A percentile compares a stretch with the other conserved stretches of the same genome.
phyloP scores from a whole-genome alignment of 1,140 invertebrate genomes.

The Oreohelix idahoensis region DNA sequence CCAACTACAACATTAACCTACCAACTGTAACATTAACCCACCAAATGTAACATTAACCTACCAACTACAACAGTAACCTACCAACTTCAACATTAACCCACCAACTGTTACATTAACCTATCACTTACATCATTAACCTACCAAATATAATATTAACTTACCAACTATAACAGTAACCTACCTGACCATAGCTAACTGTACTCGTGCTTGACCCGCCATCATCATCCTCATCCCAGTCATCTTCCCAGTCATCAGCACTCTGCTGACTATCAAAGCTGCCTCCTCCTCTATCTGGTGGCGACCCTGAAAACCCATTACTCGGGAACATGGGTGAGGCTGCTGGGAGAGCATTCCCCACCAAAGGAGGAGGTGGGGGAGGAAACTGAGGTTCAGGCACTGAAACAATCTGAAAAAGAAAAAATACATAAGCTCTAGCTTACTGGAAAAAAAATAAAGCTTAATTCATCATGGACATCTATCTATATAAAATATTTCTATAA shows the following conservation, averaged over 20 bases:
- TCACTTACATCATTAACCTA: neutral
- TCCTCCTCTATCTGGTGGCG: conserved; percentile 35
- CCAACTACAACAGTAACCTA: too few relatives aligned
- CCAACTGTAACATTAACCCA: too few relatives aligned
- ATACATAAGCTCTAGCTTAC: neutral
- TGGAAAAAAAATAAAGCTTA: too few relatives aligned
- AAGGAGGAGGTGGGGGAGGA: conserved; percentile 73
- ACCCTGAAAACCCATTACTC: conserved; percentile 24
- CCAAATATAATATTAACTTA: neutral
- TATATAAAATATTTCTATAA: too few relatives aligned
- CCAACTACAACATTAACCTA: too few relatives aligned
- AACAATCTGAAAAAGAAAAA: conserved; percentile 53
- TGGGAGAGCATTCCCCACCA: conserved; percentile 66
- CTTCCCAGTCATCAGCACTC: conserved; percentile 82
- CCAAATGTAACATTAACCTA: too few relatives aligned
- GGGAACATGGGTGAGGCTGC: conserved; percentile 58
- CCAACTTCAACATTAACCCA: too few relatives aligned
- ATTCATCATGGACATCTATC: too few relatives aligned
- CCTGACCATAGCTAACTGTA: conserved; percentile 45
- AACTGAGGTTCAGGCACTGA: conserved; percentile 72
- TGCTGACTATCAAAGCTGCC: conserved; percentile 49
- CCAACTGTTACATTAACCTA: too few relatives aligned
- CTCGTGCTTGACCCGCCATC: conserved; percentile 77
- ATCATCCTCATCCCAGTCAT: conserved; percentile 92
- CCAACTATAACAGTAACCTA: neutral